Evolutionary conservation across 37 sponge, comb jelly and placozoan species (phyloP).

Genomic region (Cliona cf. orientalis): DNA sequence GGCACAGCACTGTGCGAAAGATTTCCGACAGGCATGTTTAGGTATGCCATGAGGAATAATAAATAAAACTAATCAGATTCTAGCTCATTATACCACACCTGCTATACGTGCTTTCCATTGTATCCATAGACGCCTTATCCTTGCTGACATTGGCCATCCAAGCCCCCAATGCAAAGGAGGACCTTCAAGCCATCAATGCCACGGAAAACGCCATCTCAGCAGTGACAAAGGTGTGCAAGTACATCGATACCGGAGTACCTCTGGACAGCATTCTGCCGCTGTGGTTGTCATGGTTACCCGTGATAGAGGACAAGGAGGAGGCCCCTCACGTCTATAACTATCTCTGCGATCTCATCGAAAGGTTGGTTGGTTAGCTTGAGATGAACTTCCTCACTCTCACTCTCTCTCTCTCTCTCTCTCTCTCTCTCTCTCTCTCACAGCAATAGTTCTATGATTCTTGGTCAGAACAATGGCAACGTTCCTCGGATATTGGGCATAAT

Average conservation of each 20-base stretch:
- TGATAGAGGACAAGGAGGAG: constrained; percentile 95
- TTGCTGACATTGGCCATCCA: constrained; percentile 70
- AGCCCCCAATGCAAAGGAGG: constrained; percentile 49
- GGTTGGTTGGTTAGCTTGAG: constrained; percentile 31
- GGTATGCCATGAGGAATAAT: constrained; percentile 28
- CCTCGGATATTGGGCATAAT: constrained; percentile 85
- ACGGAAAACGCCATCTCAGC: constrained; percentile 98
- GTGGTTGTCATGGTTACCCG: constrained; percentile 97
- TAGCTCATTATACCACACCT: neutral
- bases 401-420: neutral
- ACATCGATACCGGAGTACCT: constrained; percentile 77
- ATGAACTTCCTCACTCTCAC: neutral
- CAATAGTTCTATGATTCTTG: constrained; percentile 81
- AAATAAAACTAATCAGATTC: neutral
- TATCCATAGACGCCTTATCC: constrained; percentile 78
- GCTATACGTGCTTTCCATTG: neutral
- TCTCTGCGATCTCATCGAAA: constrained; percentile 93
- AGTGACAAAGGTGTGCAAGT: constrained; percentile 94
- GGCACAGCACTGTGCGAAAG: constrained; percentile 82
- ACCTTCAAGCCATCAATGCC: constrained; percentile 71
- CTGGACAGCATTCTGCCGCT: constrained; percentile 83
- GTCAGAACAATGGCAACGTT: constrained; percentile 77
- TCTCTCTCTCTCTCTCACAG: constrained; percentile 45
- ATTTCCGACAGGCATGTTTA: constrained; percentile 72
- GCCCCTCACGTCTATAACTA: constrained; percentile 91